phyloP scores from a whole-genome alignment of 1,140 invertebrate genomes.

The Branchinecta lynchi region DNA sequence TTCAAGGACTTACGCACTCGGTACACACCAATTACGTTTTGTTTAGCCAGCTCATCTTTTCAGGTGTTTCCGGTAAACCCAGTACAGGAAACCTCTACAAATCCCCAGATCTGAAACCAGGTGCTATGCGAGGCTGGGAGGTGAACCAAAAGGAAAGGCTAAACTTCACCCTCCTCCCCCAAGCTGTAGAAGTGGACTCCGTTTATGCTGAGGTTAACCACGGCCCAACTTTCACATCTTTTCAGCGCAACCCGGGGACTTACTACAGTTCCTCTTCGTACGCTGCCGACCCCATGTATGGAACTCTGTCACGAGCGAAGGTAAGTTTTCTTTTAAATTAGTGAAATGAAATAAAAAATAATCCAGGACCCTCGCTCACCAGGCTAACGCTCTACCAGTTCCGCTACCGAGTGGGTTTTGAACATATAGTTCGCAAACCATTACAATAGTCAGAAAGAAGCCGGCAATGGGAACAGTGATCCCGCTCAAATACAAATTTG shows the following conservation, averaged over 20 bases:
- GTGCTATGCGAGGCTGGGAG: neutral
- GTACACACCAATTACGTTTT: too few species aligned
- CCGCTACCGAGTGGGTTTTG: too few species aligned
- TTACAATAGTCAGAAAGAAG: too few species aligned
- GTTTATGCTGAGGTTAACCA: conserved; percentile 3
- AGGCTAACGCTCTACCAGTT: too few species aligned
- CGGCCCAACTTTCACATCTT: neutral
- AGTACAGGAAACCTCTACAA: neutral
- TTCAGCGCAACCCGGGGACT: neutral
- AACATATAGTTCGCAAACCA: too few species aligned
- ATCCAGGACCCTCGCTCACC: too few species aligned
- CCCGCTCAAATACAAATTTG: too few species aligned
- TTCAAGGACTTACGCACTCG: too few species aligned
- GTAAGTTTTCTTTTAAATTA: neutral
- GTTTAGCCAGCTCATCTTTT: too few species aligned
- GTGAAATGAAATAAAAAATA: too few species aligned
- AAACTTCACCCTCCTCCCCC: neutral
- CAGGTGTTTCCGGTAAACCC: neutral
- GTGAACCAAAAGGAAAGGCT: neutral
- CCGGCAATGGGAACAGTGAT: too few species aligned
- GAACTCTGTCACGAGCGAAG: neutral
- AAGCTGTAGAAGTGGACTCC: neutral
- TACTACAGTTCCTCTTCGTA: neutral
- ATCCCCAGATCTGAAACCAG: conserved; percentile 2
- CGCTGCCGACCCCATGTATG: neutral